These are phyloP conservation scores for Morone chrysops DNA, from an alignment of 2,113 vertebrate species.

Conservation along the genomic window DNA sequence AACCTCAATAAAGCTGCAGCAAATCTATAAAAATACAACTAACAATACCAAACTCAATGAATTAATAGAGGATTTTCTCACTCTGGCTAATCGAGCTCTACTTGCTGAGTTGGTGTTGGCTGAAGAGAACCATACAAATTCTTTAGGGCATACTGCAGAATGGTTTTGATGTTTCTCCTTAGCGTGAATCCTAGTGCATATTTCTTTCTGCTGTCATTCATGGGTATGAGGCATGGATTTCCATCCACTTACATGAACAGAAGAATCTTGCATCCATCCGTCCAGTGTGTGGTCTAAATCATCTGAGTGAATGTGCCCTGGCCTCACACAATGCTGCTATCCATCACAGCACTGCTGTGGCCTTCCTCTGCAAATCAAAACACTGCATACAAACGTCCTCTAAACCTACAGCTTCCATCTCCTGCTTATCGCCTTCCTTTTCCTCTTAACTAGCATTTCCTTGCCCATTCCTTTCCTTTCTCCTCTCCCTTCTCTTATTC, in stretches of 20 bases:
- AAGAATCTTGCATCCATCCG: conserved; percentile 17
- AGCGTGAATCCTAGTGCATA: not conserved
- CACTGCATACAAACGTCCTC: conserved; percentile 45
- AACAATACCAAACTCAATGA: conserved; percentile 40
- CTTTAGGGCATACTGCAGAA: not conserved
- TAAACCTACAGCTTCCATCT: conserved; percentile 37
- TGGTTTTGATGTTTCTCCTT: conserved; percentile 6
- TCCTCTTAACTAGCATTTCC: not conserved
- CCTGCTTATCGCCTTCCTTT: conserved; percentile 18
- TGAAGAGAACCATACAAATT: not conserved
- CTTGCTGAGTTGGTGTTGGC: conserved; percentile 20
- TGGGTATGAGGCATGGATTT: conserved; percentile 17
- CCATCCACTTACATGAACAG: conserved; percentile 37
- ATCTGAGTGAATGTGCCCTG: conserved; percentile 40
- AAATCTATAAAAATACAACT: conserved; percentile 30
- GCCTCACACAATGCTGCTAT: conserved; percentile 55
- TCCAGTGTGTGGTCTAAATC: conserved; percentile 43
- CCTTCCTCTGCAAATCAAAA: conserved; percentile 61
- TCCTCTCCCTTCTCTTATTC: not conserved
- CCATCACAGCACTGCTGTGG: conserved; percentile 48
- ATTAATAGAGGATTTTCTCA: conserved; percentile 10
- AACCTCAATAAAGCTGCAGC: conserved; percentile 26
- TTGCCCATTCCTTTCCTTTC: not conserved
- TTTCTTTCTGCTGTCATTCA: conserved; percentile 6
- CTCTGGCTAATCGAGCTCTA: conserved; percentile 8